phyloP scores from a whole-genome alignment of 2,113 vertebrate genomes.

The Indri indri region DNA sequence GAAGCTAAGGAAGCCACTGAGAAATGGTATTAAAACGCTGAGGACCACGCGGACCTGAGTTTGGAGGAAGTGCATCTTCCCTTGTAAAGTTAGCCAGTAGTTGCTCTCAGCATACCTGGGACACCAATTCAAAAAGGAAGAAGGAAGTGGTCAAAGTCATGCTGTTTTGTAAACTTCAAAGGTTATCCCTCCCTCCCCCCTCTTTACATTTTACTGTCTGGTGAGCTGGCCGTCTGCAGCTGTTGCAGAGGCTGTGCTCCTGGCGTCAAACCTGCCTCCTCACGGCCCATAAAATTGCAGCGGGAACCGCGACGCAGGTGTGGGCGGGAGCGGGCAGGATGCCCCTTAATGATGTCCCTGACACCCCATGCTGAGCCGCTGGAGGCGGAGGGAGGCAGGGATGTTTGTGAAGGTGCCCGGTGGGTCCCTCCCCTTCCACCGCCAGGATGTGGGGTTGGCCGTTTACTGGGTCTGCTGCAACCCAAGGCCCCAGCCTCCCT shows the following conservation, averaged over 20 bases:
- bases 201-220: conserved; percentile 90
- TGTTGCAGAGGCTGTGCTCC: conserved; percentile 80
- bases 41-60: not conserved
- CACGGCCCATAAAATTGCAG: conserved; percentile 86
- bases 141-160: conserved; percentile 88
- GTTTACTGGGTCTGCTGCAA: not conserved
- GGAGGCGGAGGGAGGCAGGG: conserved; percentile 49
- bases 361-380: conserved; percentile 81
- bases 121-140: conserved; percentile 83
- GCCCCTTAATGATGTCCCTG: conserved; percentile 80
- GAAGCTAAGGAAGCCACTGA: not conserved
- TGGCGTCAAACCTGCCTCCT: conserved; percentile 90
- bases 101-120: conserved; percentile 80
- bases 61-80: not conserved
- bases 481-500: too few relatives aligned
- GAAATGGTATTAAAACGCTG: not conserved
- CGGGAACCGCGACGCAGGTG: conserved; percentile 84
- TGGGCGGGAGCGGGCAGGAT: conserved; percentile 81
- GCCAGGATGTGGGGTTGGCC: conserved; percentile 71
- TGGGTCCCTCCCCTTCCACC: conserved; percentile 61
- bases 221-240: conserved; percentile 83
- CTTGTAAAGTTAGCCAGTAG: conserved; percentile 56
- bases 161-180: conserved; percentile 88
- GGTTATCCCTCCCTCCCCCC: conserved; percentile 84
- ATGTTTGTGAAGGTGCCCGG: conserved; percentile 77